A percentile compares a stretch with the other conserved stretches of the same genome.
Conservation (phyloP, 2,888 invertebrate genomes). For the Nephrocerus scutellatus region DNA sequence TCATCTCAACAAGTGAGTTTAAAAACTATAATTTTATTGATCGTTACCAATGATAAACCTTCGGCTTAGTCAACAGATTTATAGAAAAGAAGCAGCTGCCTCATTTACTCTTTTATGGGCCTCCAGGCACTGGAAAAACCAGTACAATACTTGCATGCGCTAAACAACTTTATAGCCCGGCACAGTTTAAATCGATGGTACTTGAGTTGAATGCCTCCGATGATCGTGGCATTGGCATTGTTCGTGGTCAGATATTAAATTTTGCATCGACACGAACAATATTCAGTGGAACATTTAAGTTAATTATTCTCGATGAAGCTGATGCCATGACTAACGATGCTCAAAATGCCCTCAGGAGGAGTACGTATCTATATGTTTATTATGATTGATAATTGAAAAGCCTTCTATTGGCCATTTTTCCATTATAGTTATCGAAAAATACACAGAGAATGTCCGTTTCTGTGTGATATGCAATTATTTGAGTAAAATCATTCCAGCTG, state of each 20-base stretch:
- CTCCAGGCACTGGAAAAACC: constrained; percentile 97
- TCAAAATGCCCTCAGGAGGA: constrained; percentile 92
- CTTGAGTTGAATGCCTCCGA: constrained; percentile 95
- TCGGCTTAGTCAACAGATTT: constrained; percentile 68
- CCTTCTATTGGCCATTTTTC: constrained; percentile 12
- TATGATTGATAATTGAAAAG: no score
- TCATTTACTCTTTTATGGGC: constrained; percentile 94
- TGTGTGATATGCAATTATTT: constrained; percentile 99
- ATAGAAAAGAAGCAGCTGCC: constrained; percentile 88
- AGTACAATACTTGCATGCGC: constrained; percentile 96
- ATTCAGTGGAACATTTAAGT: constrained; percentile 86
- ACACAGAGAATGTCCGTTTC: constrained; percentile 96
- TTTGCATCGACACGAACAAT: constrained; percentile 96
- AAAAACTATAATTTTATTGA: no score
- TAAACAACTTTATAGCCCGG: constrained; percentile 78
- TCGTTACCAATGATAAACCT: not conserved
- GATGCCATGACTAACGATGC: constrained; percentile 99
- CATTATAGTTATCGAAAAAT: constrained; percentile 91
- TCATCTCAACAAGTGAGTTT: constrained; percentile 84
- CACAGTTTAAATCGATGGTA: constrained; percentile 91
- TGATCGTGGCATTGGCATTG: constrained; percentile 94
- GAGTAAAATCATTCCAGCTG: constrained; percentile 96
- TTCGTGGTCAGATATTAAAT: constrained; percentile 85
- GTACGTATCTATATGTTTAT: constrained; percentile 50
- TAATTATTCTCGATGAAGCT: constrained; percentile 96